phyloP scores from a whole-genome alignment of 2,888 invertebrate species.

The Melanotus villosus region DNA sequence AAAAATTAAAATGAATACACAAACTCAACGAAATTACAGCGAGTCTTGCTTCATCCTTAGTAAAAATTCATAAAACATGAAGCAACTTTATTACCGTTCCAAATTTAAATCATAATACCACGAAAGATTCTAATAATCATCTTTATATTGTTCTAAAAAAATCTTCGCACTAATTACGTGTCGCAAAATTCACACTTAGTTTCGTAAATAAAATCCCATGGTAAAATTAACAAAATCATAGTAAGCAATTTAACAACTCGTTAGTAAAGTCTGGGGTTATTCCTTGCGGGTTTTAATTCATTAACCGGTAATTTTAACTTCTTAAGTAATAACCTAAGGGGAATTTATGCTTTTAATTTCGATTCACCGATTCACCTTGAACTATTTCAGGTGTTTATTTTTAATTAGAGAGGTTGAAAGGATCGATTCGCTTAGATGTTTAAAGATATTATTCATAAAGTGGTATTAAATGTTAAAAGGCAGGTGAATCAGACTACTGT shows the following conservation, averaged over 20 bases:
- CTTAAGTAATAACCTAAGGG: not conserved
- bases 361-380: conserved; percentile 8
- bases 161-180: not conserved
- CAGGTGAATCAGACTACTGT: conserved; percentile 6
- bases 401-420: not conserved
- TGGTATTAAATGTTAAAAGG: not conserved
- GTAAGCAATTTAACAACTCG: too few species aligned
- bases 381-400: not conserved
- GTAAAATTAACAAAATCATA: too few species aligned
- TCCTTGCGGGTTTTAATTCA: conserved; percentile 8
- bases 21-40: too few species aligned
- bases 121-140: not conserved
- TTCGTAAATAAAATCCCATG: conserved; percentile 17
- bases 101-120: not conserved
- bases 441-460: too few species aligned
- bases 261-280: too few species aligned
- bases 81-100: not conserved
- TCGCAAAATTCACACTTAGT: not conserved
- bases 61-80: not conserved
- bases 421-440: too few species aligned
- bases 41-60: too few species aligned
- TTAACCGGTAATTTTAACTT: not conserved
- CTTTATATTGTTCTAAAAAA: conserved; percentile 13
- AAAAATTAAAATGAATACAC: too few species aligned
- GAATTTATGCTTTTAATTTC: not conserved